Evolutionary conservation across 2,113 vertebrate species (phyloP).

Genomic region (Hypomesus transpacificus): DNA sequence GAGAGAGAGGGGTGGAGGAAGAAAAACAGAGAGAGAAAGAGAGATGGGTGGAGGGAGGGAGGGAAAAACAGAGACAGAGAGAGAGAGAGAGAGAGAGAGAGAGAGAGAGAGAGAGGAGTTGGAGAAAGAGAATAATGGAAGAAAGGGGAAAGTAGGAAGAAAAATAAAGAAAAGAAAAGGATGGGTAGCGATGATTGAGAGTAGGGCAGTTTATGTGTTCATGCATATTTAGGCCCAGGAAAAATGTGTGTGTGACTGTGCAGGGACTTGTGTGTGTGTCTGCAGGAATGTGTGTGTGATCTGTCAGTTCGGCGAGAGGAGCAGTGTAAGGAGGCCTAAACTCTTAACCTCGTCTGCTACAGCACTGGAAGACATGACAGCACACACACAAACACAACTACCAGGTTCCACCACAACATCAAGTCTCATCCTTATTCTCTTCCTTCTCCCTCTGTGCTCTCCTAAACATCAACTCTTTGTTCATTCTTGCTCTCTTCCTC

Average conservation of each 20-base stretch:
- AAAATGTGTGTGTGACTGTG: background rate
- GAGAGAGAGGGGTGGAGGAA: conserved; percentile 9
- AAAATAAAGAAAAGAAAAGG: background rate
- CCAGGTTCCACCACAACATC: background rate
- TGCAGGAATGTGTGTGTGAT: conserved; percentile 31
- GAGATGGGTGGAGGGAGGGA: conserved; percentile 3
- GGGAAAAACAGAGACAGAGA: conserved; percentile 10
- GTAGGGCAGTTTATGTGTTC: background rate
- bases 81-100: background rate
- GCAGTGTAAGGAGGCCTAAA: conserved; percentile 59
- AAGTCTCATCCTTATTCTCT: background rate
- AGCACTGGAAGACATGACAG: conserved; percentile 59
- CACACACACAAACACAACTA: conserved; percentile 39
- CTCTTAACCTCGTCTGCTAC: conserved; percentile 61
- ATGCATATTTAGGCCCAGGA: background rate
- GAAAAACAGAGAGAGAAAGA: conserved; percentile 5
- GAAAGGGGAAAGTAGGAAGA: conserved; percentile 36
- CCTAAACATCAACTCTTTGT: background rate
- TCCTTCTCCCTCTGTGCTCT: background rate
- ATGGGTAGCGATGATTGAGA: conserved; percentile 15
- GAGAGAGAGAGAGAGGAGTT: background rate
- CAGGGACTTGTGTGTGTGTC: conserved; percentile 17
- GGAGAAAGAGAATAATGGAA: conserved; percentile 33
- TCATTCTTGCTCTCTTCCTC: no score
- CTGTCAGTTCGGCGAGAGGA: conserved; percentile 64